These are phyloP conservation scores for Cylloceria caligata DNA, from an alignment of 2,888 invertebrate species.

Conservation along the genomic window DNA sequence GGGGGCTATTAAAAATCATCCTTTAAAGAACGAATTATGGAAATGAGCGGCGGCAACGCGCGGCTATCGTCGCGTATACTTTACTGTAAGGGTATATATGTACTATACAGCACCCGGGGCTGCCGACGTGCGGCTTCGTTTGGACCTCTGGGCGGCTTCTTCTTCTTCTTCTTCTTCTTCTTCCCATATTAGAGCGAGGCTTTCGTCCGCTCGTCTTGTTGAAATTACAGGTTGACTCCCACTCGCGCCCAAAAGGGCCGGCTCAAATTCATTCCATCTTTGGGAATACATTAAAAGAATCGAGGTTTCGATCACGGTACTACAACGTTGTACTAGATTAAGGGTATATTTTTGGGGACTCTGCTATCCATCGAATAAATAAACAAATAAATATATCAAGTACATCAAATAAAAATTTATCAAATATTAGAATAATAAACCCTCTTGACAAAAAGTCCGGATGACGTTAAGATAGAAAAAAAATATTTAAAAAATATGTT, in stretches of 20 bases:
- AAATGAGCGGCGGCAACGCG: conserved; percentile 76
- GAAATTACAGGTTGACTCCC: conserved; percentile 81
- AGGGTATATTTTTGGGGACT: background rate
- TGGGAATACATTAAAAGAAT: conserved; percentile 51
- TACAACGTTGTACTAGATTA: background rate
- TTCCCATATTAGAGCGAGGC: conserved; percentile 81
- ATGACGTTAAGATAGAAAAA: background rate
- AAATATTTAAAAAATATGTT: conserved; percentile 85
- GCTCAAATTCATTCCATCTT: conserved; percentile 28
- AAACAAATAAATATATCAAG: background rate
- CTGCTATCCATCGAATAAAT: too few species aligned
- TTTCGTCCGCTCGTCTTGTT: conserved; percentile 76
- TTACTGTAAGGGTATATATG: conserved; percentile 19
- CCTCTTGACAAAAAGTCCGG: background rate
- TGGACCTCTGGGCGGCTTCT: conserved; percentile 32
- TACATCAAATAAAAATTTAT: background rate
- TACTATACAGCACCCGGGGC: conserved; percentile 44
- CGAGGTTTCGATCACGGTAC: conserved; percentile 7
- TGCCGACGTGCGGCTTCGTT: conserved; percentile 63
- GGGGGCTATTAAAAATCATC: conserved; percentile 83
- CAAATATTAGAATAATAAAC: background rate
- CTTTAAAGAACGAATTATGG: conserved; percentile 83
- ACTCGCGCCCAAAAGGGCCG: conserved; percentile 55
- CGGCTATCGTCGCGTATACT: conserved; percentile 64
- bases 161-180: conserved; percentile 58